Base-by-base conservation (phyloP, 2,888 invertebrate species). In the Cremastinae sp. region DNA sequence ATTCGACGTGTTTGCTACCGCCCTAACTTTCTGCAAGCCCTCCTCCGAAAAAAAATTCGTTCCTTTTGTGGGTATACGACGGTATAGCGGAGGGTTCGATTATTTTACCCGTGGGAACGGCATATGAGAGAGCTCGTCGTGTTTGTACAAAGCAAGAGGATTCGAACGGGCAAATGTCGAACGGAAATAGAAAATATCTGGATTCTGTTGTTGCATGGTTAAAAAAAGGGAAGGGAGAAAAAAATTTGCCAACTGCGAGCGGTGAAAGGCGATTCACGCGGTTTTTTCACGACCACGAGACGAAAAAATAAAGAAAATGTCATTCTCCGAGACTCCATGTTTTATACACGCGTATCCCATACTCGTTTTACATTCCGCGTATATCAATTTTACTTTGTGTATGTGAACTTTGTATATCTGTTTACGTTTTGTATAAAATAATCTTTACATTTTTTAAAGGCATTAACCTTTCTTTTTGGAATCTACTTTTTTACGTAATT, bases 171-270 rank as follows among this genome's bases (percentile, higher is more conserved):
- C 20, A 14, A 70, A 65, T 39, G 65, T 43, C 55, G 53, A 28
- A 43, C 70, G 75, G 65, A 75, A 75, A 75, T 75, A 59, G 65
- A 49, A 53, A 65, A 70, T 61, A 22, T 16, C 45, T 65, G 35
- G 49, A 43, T 45, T 18, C 16, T 51, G 65, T 37, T 65, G 65
- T 22, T 47, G 56, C 39, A 10, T 53, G 22, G 45, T 55, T 61
- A 70, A 47, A 65, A 47, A 58, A 47, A 28, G 28, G 35, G 35
- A 20, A 41, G 35, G 8, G 47, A 20, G 61, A 47, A 49, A 16
- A 51, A 7, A 22, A 51, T 53, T 53, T 22, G 37, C 10, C 35
- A 51, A 65, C 9, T 18, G 49, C 37, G 2, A 14, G 8, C 14
- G 2, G 20, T 9, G 41, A 35, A 22, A 49, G 1, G 55, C 3